Evolutionary conservation across 1,140 invertebrate genomes (phyloP), one percentile per base, ranked within the genome.

Genomic region (Papilio polytes): DNA sequence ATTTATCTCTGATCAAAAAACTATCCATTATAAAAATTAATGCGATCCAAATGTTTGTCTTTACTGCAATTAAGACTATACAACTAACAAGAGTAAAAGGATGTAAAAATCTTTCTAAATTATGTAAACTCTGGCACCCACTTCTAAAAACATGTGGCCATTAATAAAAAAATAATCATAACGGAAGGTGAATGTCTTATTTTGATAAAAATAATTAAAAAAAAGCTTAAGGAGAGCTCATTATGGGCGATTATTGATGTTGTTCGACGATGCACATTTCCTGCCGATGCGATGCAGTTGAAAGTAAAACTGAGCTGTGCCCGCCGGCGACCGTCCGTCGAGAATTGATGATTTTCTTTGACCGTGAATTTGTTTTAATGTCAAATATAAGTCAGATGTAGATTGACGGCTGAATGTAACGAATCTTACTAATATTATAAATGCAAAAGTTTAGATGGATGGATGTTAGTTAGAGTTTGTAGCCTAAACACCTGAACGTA

Each of bases 131-230:
- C 26, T 15, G 22, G 36, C 63, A 66, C 12, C 22, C 9, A 66
- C 22, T 66, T 31, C 9, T n/a, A 12, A 66, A 63, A 63, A 66
- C 22, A 66, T 31, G 12, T 13, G 22, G 26, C 13, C 10, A 31
- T 31, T 66, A 66, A 31, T 31, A 66, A 66, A 66, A 66, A 66
- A 66, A 66, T 31, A 31, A 15, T 31, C 22, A 31, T 66, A 26
- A 66, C 63, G 63, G 63, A 66, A 66, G 63, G 63, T 66, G 63
- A 31, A 66, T 66, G 63, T 66, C 22, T 66, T 66, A 66, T 31
- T 66, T 74, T 74, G 9, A 44, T 46, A 74, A 46, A 73, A 46
- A 74, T 12, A 73, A 73, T 70, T 26, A 31, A 72, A 74, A 41
- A 41, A 48, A 48, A 48, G 12, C 46, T 48, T 15, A 12, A 12